Evolutionary conservation across 2,797 vertebrate genomes (phyloP), one percentile per base, ranked within the genome.

Genomic region (Somateria mollissima): DNA sequence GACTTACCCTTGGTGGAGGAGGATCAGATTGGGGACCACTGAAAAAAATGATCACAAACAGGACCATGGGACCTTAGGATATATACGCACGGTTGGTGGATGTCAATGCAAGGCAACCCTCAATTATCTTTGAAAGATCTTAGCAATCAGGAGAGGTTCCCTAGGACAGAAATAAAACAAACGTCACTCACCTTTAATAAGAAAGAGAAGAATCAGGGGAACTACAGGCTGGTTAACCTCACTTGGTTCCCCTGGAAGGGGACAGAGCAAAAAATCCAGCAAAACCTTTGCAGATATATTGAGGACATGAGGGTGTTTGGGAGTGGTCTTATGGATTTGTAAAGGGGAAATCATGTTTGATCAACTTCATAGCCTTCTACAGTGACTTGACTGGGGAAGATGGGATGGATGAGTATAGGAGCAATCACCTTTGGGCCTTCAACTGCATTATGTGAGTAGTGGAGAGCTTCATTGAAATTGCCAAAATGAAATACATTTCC

Each of bases 231-330:
- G 60, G 36, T 0, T 51, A 72, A 3, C 9, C 21, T 54, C 10
- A n/a, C 18, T 7, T 7, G 3, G 2, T 3, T 71, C 20, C 5
- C 20, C 0, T 34, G 49, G 11, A 84, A 82, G 4, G 8, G 49
- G 19, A 34, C 25, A 78, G 10, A 62, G 36, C 9, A 69, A 75
- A 90, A 34, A 2, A 21, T 34, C 41, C 16, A 47, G 13, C 56
- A 56, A 76, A 72, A 17, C 6, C 17, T 45, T 83, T 80, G 24
- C 7, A 53, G 5, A 9, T 1, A 2, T 65, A 56, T 17, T 43
- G 60, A 75, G 7, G 54, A 43, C 16, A 49, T 22, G 10, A 75
- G 9, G 28, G 19, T 57, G 13, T 0, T 9, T 64, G 28, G 11
- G 7, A 56, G 8, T 27, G 8, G 11, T 49, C 41, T 12, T 39